These are phyloP conservation scores for Orthonychiurus folsomi DNA, from an alignment of 2,888 invertebrate species.

Conservation along the genomic window DNA sequence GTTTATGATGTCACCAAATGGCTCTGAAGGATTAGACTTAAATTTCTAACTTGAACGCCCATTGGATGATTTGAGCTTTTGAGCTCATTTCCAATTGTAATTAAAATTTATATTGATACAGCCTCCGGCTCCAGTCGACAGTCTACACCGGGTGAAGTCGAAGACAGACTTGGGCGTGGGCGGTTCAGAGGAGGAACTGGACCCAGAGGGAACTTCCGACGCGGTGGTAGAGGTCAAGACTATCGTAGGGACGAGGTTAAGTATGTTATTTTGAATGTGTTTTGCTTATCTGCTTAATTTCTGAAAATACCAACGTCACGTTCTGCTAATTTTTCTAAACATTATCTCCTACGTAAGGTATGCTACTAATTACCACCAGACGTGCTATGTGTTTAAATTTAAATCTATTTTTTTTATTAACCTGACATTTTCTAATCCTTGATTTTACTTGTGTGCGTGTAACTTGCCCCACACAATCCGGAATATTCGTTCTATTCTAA, in stretches of 20 bases:
- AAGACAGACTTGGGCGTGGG: slow-evolving; percentile 36
- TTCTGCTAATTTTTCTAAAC: too few species aligned
- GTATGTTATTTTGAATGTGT: slow-evolving; percentile 3
- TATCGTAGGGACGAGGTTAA: slow-evolving; percentile 12
- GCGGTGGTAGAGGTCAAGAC: slow-evolving; percentile 3
- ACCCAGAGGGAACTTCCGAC: slow-evolving; percentile 13
- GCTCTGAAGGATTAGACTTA: neutral
- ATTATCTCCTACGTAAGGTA: too few species aligned
- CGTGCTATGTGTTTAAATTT: too few species aligned
- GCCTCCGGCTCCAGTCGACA: slow-evolving; percentile 16
- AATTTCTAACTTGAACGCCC: neutral
- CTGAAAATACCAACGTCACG: too few species aligned
- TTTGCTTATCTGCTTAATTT: neutral
- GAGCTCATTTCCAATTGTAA: too few species aligned
- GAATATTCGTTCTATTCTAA: too few species aligned
- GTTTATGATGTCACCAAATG: neutral
- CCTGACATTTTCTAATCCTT: too few species aligned
- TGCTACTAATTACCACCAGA: too few species aligned
- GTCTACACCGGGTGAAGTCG: slow-evolving; percentile 34
- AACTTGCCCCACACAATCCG: too few species aligned
- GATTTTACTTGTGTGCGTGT: too few species aligned
- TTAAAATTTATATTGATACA: too few species aligned
- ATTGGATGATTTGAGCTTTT: neutral
- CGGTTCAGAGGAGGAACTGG: slow-evolving; percentile 20
- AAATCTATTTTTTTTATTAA: too few species aligned